phyloP scores from a whole-genome alignment of 2,113 vertebrate genomes.

The Vulpes lagopus region DNA sequence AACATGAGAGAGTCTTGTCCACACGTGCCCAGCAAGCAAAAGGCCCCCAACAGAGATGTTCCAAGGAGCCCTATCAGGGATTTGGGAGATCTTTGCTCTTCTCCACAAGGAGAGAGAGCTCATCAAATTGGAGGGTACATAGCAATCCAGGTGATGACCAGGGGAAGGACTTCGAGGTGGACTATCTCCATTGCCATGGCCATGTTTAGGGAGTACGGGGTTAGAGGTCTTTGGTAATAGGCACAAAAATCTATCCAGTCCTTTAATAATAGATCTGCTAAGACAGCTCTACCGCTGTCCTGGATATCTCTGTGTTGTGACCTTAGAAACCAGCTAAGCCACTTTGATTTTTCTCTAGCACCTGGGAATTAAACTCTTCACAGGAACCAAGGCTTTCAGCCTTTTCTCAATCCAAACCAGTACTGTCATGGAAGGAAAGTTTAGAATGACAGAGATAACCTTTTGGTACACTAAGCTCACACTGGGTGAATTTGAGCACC shows the following conservation, averaged over 20 bases:
- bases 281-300: neutral
- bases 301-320: neutral
- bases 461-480: neutral
- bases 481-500: neutral
- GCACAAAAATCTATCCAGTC: neutral
- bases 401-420: constrained; percentile 38
- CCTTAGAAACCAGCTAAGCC: constrained; percentile 55
- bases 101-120: neutral
- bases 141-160: neutral
- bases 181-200: neutral
- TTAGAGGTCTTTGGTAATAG: neutral
- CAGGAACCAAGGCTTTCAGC: neutral
- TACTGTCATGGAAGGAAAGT: neutral
- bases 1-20: constrained; percentile 44
- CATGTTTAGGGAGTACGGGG: neutral
- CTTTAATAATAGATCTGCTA: neutral
- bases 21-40: constrained; percentile 11
- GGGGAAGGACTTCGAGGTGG: neutral
- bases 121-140: neutral
- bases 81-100: neutral
- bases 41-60: neutral
- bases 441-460: neutral
- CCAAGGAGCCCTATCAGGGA: neutral
- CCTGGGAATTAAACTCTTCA: constrained; percentile 5
- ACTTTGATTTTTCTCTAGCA: constrained; percentile 21